Conservation (phyloP, 2,797 vertebrate genomes). For the Amblyraja radiata region DNA sequence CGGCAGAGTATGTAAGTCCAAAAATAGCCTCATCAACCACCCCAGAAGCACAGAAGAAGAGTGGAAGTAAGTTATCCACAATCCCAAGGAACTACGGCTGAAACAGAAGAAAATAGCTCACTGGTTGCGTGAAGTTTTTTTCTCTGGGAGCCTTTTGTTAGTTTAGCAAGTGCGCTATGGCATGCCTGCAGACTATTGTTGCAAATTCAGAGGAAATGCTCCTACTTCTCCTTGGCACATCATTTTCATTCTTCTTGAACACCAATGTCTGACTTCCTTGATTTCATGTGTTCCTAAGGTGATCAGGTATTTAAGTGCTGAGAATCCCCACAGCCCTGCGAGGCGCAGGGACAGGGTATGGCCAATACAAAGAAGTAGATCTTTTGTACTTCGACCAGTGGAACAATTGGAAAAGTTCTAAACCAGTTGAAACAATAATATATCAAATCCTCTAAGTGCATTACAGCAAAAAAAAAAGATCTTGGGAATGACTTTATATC, state of each 20-base stretch:
- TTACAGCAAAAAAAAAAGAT: no score
- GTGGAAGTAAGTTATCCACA: no score
- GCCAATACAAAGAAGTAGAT: background rate
- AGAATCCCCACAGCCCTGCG: background rate
- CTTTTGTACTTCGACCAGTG: background rate
- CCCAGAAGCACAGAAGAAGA: no score
- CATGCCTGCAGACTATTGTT: background rate
- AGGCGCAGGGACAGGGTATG: background rate
- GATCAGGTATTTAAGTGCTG: background rate
- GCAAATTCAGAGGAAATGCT: background rate
- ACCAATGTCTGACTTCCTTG: background rate
- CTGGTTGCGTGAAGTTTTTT: no score
- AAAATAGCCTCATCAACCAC: no score
- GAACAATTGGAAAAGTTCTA: background rate
- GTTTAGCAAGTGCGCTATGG: no score
- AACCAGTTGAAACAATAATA: background rate
- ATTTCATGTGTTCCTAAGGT: background rate
- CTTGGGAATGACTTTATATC: no score
- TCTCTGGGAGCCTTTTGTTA: no score
- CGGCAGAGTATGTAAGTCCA: no score
- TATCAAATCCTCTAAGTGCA: no score
- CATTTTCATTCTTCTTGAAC: background rate
- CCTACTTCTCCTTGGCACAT: background rate
- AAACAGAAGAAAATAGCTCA: no score
- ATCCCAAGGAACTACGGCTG: no score